Percentiles rank a stretch among this genome's conserved stretches.
Conservation (phyloP, 1,140 invertebrate genomes). For the Trachymyrmex cornetzi region DNA sequence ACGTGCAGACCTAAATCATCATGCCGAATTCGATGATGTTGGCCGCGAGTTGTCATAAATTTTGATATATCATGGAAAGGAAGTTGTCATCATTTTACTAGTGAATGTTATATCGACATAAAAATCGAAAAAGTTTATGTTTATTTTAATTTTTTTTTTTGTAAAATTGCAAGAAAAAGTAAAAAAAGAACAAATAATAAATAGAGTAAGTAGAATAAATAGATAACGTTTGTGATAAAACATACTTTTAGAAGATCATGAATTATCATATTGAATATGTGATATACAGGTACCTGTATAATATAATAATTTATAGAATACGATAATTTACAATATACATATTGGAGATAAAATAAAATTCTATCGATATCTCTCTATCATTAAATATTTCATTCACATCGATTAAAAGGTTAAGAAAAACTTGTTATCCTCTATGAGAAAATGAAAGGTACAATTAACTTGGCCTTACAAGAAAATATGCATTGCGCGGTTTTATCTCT, state of each 20-base stretch:
- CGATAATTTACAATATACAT: neutral
- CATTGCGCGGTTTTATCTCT: neutral
- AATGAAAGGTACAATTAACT: slow-evolving; percentile 20
- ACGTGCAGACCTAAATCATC: neutral
- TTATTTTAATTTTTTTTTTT: no score
- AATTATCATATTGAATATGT: neutral
- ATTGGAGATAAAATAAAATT: neutral
- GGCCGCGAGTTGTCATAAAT: neutral
- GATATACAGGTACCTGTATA: neutral
- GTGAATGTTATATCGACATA: neutral
- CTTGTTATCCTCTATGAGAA: neutral
- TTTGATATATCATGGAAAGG: neutral
- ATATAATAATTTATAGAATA: neutral
- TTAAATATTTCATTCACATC: neutral
- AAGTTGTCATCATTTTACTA: neutral
- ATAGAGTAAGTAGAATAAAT: no score
- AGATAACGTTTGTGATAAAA: neutral
- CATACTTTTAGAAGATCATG: neutral
- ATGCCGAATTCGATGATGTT: slow-evolving; percentile 9
- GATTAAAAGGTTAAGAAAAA: slow-evolving; percentile 9
- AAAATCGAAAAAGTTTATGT: neutral
- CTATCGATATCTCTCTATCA: neutral
- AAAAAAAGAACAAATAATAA: neutral
- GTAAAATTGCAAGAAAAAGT: neutral
- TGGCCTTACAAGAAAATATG: neutral